Conservation (phyloP, 2,888 invertebrate species). For the Drosophila monieri region DNA sequence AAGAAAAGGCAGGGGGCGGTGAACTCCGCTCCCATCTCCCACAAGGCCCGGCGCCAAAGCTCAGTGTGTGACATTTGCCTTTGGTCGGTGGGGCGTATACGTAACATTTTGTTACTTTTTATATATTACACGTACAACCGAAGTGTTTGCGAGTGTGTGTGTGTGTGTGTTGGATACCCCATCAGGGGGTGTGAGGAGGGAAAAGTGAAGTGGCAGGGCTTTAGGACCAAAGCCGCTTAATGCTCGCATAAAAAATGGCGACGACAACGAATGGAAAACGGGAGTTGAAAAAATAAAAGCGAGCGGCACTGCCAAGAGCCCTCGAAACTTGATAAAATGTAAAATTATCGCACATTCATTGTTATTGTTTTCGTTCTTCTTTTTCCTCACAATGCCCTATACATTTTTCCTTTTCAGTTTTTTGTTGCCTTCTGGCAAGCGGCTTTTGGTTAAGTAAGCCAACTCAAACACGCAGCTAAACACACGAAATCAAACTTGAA, state of each 20-base stretch:
- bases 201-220: conserved; percentile 73
- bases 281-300: conserved; percentile 5
- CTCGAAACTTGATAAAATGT: conserved; percentile 76
- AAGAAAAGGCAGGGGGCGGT: conserved; percentile 46
- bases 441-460: conserved; percentile 65
- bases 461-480: conserved; percentile 71
- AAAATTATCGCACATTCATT: conserved; percentile 79
- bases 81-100: conserved; percentile 61
- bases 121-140: conserved; percentile 33
- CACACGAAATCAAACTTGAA: conserved; percentile 74
- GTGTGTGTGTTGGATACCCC: not conserved
- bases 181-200: conserved; percentile 1
- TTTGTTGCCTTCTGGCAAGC: conserved; percentile 21
- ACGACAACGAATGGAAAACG: conserved; percentile 57
- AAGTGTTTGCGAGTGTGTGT: conserved; percentile 20
- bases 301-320: conserved; percentile 30
- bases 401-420: conserved; percentile 6
- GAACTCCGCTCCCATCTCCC: too few relatives aligned
- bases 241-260: conserved; percentile 77
- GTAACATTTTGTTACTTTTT: conserved; percentile 67
- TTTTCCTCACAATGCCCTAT: conserved; percentile 10
- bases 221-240: conserved; percentile 75
- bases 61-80: conserved; percentile 69
- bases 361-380: conserved; percentile 67
- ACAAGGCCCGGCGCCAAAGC: conserved; percentile 10